Evolutionary conservation across 2,113 vertebrate species (phyloP).

Genomic region (Chionomys nivalis): DNA sequence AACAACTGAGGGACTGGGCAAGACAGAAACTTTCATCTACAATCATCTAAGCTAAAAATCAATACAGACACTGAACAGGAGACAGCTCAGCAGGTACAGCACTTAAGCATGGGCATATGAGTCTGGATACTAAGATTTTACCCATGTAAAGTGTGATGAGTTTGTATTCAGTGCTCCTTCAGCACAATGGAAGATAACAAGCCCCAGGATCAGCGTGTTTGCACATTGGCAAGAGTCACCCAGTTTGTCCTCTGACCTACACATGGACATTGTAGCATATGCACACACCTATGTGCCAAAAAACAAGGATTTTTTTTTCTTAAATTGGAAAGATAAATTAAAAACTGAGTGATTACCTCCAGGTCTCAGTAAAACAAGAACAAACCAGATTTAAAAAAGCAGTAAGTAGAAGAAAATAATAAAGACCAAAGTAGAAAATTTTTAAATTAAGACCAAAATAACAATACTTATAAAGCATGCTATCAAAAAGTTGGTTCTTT

Average conservation of each 20-base stretch:
- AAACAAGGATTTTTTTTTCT: not conserved
- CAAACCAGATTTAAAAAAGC: not conserved
- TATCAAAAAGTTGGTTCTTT: not conserved
- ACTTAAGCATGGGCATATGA: not conserved
- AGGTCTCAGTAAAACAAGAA: not conserved
- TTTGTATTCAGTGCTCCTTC: not conserved
- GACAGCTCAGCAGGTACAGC: not conserved
- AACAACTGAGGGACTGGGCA: too few species aligned
- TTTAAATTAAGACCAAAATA: not conserved
- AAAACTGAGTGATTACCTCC: not conserved
- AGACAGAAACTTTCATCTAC: too few species aligned
- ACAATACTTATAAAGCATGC: not conserved
- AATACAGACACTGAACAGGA: not conserved
- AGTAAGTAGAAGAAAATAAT: not conserved
- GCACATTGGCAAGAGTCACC: not conserved
- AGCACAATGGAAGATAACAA: not conserved
- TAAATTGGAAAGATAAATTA: not conserved
- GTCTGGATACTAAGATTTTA: not conserved
- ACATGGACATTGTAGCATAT: not conserved
- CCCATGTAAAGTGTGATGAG: not conserved
- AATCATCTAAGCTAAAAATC: not conserved
- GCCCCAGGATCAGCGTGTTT: not conserved
- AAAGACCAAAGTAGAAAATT: not conserved
- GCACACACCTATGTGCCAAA: not conserved
- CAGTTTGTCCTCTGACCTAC: not conserved